Conservation (phyloP, 2,888 invertebrate genomes). For the Melangyna quadrimaculata region DNA sequence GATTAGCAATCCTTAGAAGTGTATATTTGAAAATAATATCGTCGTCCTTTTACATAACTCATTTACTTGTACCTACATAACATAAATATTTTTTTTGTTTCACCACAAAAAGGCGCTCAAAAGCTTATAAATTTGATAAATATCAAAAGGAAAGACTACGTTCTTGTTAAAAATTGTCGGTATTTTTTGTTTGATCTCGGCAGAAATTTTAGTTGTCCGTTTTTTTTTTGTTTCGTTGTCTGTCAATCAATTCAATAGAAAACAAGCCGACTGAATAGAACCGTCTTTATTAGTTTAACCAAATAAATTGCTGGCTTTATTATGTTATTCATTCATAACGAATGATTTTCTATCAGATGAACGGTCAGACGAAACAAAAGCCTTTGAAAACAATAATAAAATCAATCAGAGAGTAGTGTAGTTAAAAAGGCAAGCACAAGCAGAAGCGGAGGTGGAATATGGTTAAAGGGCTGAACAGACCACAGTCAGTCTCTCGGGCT, state of each 20-base stretch:
- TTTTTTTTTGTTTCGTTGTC: neutral
- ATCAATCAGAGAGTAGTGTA: conserved; percentile 19
- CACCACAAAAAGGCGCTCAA: neutral
- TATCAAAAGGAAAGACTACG: neutral
- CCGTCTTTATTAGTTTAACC: conserved; percentile 25
- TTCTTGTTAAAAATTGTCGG: neutral
- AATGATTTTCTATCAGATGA: neutral
- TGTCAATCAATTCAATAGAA: conserved; percentile 51
- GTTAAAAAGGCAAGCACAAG: neutral
- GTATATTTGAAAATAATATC: neutral
- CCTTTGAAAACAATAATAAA: conserved; percentile 5
- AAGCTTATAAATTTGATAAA: neutral
- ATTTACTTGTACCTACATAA: no score
- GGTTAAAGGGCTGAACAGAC: conserved; percentile 30
- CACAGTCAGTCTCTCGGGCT: neutral
- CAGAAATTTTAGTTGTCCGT: neutral
- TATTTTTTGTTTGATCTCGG: neutral
- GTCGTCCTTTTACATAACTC: neutral
- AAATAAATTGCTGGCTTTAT: conserved; percentile 22
- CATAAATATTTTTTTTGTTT: neutral
- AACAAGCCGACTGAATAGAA: neutral
- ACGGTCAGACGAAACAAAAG: conserved; percentile 14
- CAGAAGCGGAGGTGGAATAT: neutral
- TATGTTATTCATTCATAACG: conserved; percentile 35
- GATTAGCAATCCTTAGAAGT: conserved; percentile 71